Base-by-base conservation (phyloP, 2,888 invertebrate genomes). In the Ernsta delagoae region DNA sequence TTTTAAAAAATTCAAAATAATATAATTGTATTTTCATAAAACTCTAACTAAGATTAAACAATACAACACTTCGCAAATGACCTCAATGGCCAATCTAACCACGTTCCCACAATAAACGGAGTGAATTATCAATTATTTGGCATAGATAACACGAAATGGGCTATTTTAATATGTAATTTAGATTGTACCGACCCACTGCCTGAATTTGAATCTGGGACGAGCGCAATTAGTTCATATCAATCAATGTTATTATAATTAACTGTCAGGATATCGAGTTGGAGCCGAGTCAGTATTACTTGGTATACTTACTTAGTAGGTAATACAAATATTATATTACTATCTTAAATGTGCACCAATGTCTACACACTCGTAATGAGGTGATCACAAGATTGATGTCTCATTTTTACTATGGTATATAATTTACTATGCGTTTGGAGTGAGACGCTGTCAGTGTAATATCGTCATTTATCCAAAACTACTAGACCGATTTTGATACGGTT, bases 161-260 rank as follows among this genome's bases (percentile, higher is more conserved):
- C 72, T 74, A 63, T 65, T 71, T 74, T 74, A 77, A 77, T 77
- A 77, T 77, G 75, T 75, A 70, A 67, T 70, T 76, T 73, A 74
- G 77, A 77, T 77, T 64, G 54, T 59, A 59, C 16, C 48, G 63
- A 53, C 53, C 64, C 59, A 64, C 36, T 70, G 59, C 53, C 64
- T 70, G 63, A 69, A 54, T 63, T 70, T 64, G 45, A 70, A 64
- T 53, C 43, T 70, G 54, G 70, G 70, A 59, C 70, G 50, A n/a
- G 45, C 24, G 36, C 70, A 70, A 70, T 70, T 64, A 70, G 64
- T 54, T 59, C 68, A 62, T 63, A 69, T 69, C 68, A 69, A 62
- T 69, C 68, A 69, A 68, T 56, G 62, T 63, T 69, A 63, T 69
- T 69, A 63, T 69, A 69, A 68, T 69, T 69, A 69, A 69, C 63